Evolutionary conservation across 2,888 invertebrate species (phyloP), one percentile per base, ranked within the genome.

Genomic region (Cephalotes varians): DNA sequence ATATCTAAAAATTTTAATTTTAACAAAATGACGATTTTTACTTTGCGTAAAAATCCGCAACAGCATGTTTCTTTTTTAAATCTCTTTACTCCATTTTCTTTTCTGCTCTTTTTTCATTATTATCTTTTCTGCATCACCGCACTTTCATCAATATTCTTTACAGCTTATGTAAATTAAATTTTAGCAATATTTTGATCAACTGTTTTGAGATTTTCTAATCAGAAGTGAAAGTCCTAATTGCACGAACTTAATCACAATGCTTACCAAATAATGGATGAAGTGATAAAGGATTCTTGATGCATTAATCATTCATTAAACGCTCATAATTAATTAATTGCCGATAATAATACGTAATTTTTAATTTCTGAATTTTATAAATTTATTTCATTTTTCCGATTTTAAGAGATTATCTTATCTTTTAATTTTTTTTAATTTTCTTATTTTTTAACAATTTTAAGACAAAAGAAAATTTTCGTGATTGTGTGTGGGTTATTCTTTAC

Each of bases 201-300:
- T 37, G 28, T 15, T 73, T 60, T 62, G 1, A n/a, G n/a, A 49
- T 74, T 62, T 37, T 37, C 9, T 12, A 15, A 25, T 64, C 18
- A 28, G 6, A 54, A 65, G 15, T 25, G 9, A 2, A 76, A 65
- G 0, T 54, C 1, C 9, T 65, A 76, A 76, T 40, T 65, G 65
- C 65, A 65, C 65, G 76, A 76, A 76, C 2, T 40, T 65, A 64
- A 76, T 9, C 28, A 65, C 64, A 54, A 54, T 76, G 65, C 65
- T 76, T 76, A 65, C n/a, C 54, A 62, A 21, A 49, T 18, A 65
- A 54, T 76, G 28, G 3, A 65, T 15, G 2, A 76, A 37, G 0
- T 54, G 12, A 37, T 49, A 25, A 49, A 62, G n/a, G 10, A 4
- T 34, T 10, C n/a, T 1, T 15, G 25, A 76, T n/a, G 12, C 2